Conservation (phyloP, 2,113 vertebrate genomes). For the Ellobius talpinus region DNA sequence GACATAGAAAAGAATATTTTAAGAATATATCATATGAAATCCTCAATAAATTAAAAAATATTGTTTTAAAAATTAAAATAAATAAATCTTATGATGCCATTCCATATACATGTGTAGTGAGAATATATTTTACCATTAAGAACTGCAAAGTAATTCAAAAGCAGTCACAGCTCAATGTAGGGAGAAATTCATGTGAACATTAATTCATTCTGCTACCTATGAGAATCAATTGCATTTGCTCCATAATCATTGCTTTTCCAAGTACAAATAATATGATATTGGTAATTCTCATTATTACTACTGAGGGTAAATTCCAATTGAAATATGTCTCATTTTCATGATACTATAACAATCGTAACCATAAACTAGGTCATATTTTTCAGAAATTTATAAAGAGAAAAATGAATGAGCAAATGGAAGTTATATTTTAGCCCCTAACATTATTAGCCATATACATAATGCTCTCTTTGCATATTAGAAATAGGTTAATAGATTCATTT, state of each 20-base stretch:
- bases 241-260: not conserved
- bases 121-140: not conserved
- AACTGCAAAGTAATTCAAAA: not conserved
- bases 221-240: not conserved
- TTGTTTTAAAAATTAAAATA: not conserved
- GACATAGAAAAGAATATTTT: not conserved
- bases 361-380: conserved; percentile 4
- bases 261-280: not conserved
- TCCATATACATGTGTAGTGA: not conserved
- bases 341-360: not conserved
- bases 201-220: not conserved
- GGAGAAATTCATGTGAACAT: not conserved
- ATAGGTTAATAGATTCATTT: not conserved
- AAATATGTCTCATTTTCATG: conserved; percentile 45
- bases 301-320: not conserved
- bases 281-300: conserved; percentile 10
- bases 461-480: not conserved
- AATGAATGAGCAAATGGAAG: conserved; percentile 6
- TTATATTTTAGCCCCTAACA: not conserved
- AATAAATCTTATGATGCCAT: not conserved
- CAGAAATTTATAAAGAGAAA: conserved; percentile 43
- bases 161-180: not conserved
- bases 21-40: no score
- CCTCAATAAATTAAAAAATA: not conserved
- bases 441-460: not conserved